These are phyloP conservation scores for Sycophila sp. DNA, from an alignment of 1,140 invertebrate species.

Conservation along the genomic window DNA sequence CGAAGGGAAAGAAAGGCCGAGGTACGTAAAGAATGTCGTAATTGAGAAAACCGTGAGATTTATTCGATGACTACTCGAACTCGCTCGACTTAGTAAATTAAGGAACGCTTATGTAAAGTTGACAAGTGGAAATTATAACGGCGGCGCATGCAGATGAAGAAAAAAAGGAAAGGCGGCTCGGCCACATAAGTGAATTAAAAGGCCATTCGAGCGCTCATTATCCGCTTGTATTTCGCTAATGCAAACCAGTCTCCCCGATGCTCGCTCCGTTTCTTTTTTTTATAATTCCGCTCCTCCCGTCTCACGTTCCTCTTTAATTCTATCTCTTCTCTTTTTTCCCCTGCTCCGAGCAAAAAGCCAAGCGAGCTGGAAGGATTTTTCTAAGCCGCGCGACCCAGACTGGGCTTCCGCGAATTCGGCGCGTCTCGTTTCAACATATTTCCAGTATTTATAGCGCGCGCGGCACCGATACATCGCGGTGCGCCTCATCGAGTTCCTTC, in stretches of 20 bases:
- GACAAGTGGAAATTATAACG: conserved; percentile 2
- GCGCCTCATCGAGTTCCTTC: conserved; percentile 18
- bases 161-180: neutral
- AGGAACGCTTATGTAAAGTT: neutral
- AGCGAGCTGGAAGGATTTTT: neutral
- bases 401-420: neutral
- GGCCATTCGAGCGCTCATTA: neutral
- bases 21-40: no score
- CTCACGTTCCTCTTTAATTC: no score
- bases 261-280: no score
- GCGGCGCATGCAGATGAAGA: neutral
- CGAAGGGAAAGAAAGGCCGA: no score
- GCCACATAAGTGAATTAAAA: conserved; percentile 1
- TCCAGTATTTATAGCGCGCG: conserved; percentile 7
- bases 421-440: neutral
- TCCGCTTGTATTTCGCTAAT: neutral
- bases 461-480: neutral
- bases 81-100: neutral
- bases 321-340: neutral
- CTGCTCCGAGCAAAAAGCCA: no score
- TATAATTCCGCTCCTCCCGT: neutral
- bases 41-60: neutral
- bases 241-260: neutral
- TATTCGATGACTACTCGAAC: neutral
- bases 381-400: neutral